Percentiles rank a stretch among this genome's conserved stretches.
Evolutionary conservation across 1,140 invertebrate species (phyloP).

Genomic region (Drosophila saltans): DNA sequence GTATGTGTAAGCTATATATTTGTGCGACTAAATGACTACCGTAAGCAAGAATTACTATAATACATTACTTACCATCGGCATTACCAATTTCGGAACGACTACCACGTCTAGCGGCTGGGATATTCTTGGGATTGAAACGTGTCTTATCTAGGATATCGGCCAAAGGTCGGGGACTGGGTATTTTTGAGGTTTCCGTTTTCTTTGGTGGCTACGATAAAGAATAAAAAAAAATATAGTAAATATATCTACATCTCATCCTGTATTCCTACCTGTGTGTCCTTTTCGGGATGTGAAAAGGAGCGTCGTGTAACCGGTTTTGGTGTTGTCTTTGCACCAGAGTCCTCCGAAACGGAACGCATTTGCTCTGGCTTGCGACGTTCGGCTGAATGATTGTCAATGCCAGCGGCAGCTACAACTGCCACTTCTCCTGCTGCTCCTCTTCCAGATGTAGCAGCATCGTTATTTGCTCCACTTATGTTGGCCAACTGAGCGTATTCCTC

Average conservation of each 20-base stretch:
- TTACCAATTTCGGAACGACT: constrained; percentile 56
- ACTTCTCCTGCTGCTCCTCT: background rate
- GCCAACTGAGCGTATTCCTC: constrained; percentile 59
- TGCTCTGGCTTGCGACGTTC: constrained; percentile 78
- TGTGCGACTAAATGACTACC: constrained; percentile 40
- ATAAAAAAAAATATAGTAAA: background rate
- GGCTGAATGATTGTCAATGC: constrained; percentile 25
- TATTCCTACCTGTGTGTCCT: constrained; percentile 70
- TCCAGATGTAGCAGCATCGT: background rate
- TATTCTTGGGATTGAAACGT: constrained; percentile 67
- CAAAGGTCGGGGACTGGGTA: constrained; percentile 76
- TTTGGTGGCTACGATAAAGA: constrained; percentile 57
- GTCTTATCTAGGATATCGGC: constrained; percentile 78
- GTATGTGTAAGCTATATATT: background rate
- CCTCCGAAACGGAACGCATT: constrained; percentile 83
- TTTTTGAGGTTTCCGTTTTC: constrained; percentile 72
- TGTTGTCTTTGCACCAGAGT: constrained; percentile 72
- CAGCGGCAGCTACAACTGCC: background rate
- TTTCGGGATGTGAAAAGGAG: constrained; percentile 82
- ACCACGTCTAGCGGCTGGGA: constrained; percentile 64
- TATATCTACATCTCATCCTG: background rate
- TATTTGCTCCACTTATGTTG: constrained; percentile 5
- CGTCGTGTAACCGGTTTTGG: constrained; percentile 77
- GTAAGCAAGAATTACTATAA: constrained; percentile 24
- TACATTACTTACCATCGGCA: constrained; percentile 64